Base-by-base conservation (phyloP, 2,888 invertebrate species). In the Saturnia pavonia region DNA sequence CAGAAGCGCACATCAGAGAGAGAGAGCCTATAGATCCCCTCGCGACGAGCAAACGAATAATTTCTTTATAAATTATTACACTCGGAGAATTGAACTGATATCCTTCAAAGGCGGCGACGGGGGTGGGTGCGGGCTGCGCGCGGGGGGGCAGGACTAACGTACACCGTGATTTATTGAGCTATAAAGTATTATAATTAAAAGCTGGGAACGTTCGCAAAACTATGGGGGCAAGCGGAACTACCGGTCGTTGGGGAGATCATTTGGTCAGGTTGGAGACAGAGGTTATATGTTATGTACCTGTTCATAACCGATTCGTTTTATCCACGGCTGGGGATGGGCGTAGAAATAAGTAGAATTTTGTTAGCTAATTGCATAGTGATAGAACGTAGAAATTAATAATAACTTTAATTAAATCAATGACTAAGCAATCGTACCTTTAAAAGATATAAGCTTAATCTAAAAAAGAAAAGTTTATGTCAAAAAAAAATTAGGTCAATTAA, bases 171-270 rank as follows among this genome's bases (percentile, higher is more conserved):
- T 96, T 96, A 96, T 96, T 95, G 95, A 95, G 95, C 96, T 95
- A 96, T 96, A 96, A 96, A 96, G 96, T 96, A 96, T 96, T 96
- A 96, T 96, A 96, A 96, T 96, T 96, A 96, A 96, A 96, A 95
- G 95, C 95, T 88, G 86, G 87, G 82, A 81, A 85, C 83, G 91
- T 88, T 60, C 25, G 57, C 84, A 90, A 89, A 92, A 92, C 92
- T 92, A 91, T 88, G 86, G 85, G 88, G 83, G 83, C 84, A 81
- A 60, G 79, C 81, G 88, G 88, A 90, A 91, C 91, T 90, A 89
- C 84, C 87, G 84, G 77, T n/a, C 65, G 65, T 34, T n/a, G 40
- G 57, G 65, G 65, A 65, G 65, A 65, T 65, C 65, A 65, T 65
- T 65, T 60, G 65, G 40, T 34, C 65, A 65, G 65, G 65, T 65